These are phyloP conservation scores for Porphyrio hochstetteri DNA, from an alignment of 2,113 vertebrate species.

Conservation along the genomic window DNA sequence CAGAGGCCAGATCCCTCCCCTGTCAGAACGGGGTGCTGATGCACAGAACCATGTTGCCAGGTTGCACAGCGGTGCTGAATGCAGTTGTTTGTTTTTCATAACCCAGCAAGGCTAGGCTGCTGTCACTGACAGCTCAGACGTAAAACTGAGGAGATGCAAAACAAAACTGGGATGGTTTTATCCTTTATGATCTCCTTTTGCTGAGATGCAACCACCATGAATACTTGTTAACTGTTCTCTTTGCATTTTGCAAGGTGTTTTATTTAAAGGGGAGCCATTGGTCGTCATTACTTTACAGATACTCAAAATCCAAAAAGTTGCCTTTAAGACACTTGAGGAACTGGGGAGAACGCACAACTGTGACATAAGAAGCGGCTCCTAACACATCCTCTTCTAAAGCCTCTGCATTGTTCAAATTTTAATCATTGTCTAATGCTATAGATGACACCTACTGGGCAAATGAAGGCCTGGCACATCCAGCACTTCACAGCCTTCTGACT, in stretches of 20 bases:
- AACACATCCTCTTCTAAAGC: neutral
- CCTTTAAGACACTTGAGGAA: neutral
- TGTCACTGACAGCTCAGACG: neutral
- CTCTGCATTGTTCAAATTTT: neutral
- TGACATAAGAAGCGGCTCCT: neutral
- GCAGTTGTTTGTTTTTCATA: neutral
- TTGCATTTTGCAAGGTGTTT: neutral
- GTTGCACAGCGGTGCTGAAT: neutral
- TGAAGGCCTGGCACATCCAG: neutral
- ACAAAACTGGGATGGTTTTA: neutral
- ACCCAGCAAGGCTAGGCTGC: neutral
- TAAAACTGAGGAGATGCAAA: neutral
- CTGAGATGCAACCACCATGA: neutral
- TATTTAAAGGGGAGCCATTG: neutral
- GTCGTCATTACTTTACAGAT: neutral
- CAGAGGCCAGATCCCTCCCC: neutral
- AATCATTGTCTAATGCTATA: conserved; percentile 10
- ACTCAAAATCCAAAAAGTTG: neutral
- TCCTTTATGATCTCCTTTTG: neutral
- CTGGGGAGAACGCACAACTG: neutral
- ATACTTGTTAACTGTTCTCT: neutral
- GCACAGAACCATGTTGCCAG: neutral
- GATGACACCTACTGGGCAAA: conserved; percentile 55
- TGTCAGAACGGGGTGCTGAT: neutral
- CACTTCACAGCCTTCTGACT: neutral